A percentile compares a stretch with the other conserved stretches of the same genome.
These are phyloP conservation scores for Syngnathus scovelli DNA, from an alignment of 2,113 vertebrate species.

Conservation along the genomic window DNA sequence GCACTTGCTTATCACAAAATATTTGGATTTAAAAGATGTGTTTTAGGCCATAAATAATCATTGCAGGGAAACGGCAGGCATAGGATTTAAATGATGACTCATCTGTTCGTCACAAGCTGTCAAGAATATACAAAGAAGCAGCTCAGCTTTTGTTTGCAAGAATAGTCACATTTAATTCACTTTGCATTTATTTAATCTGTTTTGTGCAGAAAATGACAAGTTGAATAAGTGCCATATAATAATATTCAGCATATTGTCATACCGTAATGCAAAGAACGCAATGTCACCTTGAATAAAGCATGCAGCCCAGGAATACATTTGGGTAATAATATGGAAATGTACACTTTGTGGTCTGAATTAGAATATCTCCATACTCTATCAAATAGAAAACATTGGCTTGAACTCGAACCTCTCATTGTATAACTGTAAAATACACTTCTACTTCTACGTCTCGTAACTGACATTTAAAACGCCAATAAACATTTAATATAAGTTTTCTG, in stretches of 20 bases:
- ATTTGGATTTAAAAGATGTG: constrained; percentile 64
- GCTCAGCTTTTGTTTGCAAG: constrained; percentile 60
- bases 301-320: constrained; percentile 68
- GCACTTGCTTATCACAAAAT: constrained; percentile 80
- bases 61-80: constrained; percentile 85
- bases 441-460: neutral
- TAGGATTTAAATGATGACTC: constrained; percentile 90
- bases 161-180: constrained; percentile 63
- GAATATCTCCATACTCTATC: constrained; percentile 61
- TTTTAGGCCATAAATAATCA: constrained; percentile 89
- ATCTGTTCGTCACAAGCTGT: constrained; percentile 74
- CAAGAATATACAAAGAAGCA: constrained; percentile 81
- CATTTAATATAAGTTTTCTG: too few species aligned
- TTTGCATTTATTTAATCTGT: constrained; percentile 73
- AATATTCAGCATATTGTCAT: constrained; percentile 69
- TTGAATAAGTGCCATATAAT: constrained; percentile 72
- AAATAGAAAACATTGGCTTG: constrained; percentile 25
- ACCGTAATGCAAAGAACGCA: constrained; percentile 58
- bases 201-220: constrained; percentile 68
- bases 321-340: constrained; percentile 73
- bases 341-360: constrained; percentile 66
- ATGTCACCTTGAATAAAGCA: constrained; percentile 74
- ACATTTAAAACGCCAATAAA: too few species aligned
- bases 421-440: neutral
- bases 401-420: constrained; percentile 8